Conservation (phyloP, 2,113 vertebrate species). For the Carassius carassius region DNA sequence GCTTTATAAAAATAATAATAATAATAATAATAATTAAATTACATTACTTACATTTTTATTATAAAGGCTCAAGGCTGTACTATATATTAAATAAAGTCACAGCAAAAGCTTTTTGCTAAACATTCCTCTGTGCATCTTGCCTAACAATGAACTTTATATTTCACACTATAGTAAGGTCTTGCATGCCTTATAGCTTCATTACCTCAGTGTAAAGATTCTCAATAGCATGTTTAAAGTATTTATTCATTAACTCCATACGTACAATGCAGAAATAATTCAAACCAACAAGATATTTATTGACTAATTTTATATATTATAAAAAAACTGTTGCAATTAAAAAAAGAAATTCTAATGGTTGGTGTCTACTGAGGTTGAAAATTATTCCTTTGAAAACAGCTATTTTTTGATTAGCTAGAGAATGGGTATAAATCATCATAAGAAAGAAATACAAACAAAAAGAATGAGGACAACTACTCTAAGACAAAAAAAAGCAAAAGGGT, state of each 20-base stretch:
- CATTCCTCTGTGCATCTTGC: not conserved
- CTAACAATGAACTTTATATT: not conserved
- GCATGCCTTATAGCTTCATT: not conserved
- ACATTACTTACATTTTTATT: not conserved
- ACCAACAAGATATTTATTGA: not conserved
- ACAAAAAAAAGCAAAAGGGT: not conserved
- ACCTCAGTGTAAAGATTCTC: not conserved
- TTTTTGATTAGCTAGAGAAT: not conserved
- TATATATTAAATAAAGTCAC: not conserved
- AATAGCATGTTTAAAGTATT: not conserved
- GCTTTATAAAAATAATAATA: no score
- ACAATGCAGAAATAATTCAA: not conserved
- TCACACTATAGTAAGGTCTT: slow-evolving; percentile 16
- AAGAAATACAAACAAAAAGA: slow-evolving; percentile 8
- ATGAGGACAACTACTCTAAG: not conserved
- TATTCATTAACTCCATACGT: not conserved
- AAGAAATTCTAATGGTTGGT: not conserved
- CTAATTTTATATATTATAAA: not conserved
- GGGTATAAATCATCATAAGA: not conserved
- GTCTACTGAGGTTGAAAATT: not conserved
- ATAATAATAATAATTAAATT: no score
- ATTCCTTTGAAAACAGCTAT: not conserved
- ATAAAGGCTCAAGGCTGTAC: not conserved
- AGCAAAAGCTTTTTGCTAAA: not conserved
- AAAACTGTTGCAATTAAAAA: not conserved